Conservation (phyloP, 2,888 invertebrate genomes). For the Spisula solida region DNA sequence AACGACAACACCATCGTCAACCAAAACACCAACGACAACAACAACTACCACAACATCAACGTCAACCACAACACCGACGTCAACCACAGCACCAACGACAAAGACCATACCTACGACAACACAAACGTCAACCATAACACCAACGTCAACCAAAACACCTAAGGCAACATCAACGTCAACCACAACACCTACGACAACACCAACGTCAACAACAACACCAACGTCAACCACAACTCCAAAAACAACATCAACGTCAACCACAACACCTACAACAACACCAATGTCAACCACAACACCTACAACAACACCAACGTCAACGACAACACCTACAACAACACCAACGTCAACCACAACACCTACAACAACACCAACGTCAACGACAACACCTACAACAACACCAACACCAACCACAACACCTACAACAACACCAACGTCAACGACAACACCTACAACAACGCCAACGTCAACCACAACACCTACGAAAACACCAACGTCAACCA, state of each 20-base stretch:
- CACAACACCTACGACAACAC: neutral
- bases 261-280: neutral
- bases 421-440: neutral
- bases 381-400: neutral
- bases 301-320: neutral
- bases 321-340: neutral
- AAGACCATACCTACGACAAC: neutral
- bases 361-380: neutral
- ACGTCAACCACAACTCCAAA: neutral
- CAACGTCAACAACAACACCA: neutral
- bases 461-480: neutral
- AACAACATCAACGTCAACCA: neutral
- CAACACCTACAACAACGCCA: neutral
- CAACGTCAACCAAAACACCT: neutral
- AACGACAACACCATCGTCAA: neutral
- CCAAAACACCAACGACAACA: neutral
- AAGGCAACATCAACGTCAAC: neutral
- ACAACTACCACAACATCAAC: neutral
- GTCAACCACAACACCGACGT: neutral
- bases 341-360: neutral
- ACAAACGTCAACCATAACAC: neutral
- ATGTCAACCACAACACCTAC: neutral
- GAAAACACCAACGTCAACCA: neutral
- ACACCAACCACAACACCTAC: neutral
- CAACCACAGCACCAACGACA: neutral